Evolutionary conservation across 2,113 vertebrate genomes (phyloP).

Genomic region (Neolamprologus cancellatus): DNA sequence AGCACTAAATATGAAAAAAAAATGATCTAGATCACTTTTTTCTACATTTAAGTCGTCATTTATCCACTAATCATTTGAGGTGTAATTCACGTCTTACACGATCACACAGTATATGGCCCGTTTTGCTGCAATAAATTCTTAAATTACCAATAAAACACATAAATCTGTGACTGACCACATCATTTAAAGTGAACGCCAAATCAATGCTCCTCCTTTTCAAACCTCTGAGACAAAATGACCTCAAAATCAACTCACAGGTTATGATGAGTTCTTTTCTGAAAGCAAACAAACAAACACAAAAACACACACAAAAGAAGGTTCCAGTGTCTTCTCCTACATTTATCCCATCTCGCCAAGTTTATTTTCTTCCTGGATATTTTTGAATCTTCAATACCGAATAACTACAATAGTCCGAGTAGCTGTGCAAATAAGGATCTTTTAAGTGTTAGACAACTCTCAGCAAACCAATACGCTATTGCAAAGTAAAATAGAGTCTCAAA

Average conservation of each 20-base stretch:
- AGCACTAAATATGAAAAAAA: not conserved
- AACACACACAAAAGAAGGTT: not conserved
- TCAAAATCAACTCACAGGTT: not conserved
- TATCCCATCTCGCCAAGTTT: not conserved
- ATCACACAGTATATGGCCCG: not conserved
- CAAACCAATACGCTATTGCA: not conserved
- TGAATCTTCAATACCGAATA: not conserved
- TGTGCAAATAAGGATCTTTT: not conserved
- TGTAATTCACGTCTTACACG: not conserved
- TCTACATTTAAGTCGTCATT: not conserved
- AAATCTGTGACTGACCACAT: not conserved
- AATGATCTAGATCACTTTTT: fast-evolving
- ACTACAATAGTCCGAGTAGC: not conserved
- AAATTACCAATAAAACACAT: not conserved
- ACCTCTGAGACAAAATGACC: not conserved
- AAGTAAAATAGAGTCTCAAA: not conserved
- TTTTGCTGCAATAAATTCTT: not conserved
- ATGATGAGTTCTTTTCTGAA: not conserved
- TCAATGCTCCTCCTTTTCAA: not conserved
- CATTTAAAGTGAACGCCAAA: not conserved
- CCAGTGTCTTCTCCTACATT: not conserved
- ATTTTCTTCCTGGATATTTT: not conserved
- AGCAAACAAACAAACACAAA: not conserved
- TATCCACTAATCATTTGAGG: not conserved
- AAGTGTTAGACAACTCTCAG: not conserved